phyloP scores from a whole-genome alignment of 1,140 invertebrate genomes.

The Drosophila nigrodunni region DNA sequence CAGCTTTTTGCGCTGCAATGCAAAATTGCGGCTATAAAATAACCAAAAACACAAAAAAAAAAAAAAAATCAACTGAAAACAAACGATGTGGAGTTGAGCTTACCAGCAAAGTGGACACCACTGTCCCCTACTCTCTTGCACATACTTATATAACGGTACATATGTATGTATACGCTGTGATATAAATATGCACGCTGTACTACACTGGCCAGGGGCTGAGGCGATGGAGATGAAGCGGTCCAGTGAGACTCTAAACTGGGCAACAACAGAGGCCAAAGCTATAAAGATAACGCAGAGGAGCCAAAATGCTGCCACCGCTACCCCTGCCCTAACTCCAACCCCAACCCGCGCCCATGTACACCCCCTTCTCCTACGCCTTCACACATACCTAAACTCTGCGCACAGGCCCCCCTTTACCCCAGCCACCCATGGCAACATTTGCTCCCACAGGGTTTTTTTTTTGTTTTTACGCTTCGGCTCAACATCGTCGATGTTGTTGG shows the following conservation, averaged over 20 bases:
- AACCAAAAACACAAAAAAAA: too few relatives aligned
- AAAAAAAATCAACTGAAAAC: background rate
- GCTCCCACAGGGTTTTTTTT: slow-evolving; percentile 53
- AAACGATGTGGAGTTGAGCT: background rate
- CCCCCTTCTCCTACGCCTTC: background rate
- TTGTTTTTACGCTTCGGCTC: slow-evolving; percentile 65
- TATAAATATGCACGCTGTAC: slow-evolving; percentile 32
- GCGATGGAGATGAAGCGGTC: background rate
- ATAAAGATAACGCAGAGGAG: slow-evolving; percentile 70
- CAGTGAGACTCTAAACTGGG: slow-evolving; percentile 29
- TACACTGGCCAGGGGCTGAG: background rate
- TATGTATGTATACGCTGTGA: slow-evolving; percentile 1
- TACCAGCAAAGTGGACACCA: slow-evolving; percentile 22
- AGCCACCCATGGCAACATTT: background rate
- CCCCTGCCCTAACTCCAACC: background rate
- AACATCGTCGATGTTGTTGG: slow-evolving; percentile 15
- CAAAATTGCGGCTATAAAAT: slow-evolving; percentile 3
- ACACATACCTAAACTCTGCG: slow-evolving; percentile 16
- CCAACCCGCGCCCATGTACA: background rate
- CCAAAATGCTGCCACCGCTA: slow-evolving; percentile 49
- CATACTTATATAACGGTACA: background rate
- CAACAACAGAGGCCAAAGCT: slow-evolving; percentile 52
- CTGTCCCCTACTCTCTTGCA: background rate
- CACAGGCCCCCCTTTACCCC: background rate
- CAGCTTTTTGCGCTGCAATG: slow-evolving; percentile 8